Evolutionary conservation across 2,797 vertebrate species (phyloP), one percentile per base, ranked within the genome.

Genomic region (Hoplostethus mediterraneus): DNA sequence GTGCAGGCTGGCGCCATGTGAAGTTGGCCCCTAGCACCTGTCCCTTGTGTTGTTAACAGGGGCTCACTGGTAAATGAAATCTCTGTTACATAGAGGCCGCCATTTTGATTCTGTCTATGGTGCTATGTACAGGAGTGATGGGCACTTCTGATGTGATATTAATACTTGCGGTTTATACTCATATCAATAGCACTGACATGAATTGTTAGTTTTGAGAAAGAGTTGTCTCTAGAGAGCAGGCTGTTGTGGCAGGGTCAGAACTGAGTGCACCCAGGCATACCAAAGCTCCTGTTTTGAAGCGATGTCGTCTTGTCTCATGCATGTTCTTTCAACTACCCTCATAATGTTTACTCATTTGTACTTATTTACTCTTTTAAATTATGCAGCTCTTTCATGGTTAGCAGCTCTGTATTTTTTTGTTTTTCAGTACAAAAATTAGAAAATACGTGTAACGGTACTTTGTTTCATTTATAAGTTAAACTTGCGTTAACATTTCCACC

Each of bases 61-160:
- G 77, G 81, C 76, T 86, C 73, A 62, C 80, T 87, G 79, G 75
- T 81, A 54, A 80, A 83, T 78, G 63, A 90, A 88, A 83, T 90
- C 83, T 90, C 86, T 89, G 90, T 90, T 92, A 86, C 88, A 89
- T 80, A 84, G 86, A 87, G 85, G 82, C 79, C 40, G 73, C 77
- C 84, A 83, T 90, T 84, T 81, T 81, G 82, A 81, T 80, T 82
- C 73, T 73, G 63, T 88, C 71, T 68, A 64, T 71, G 89, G 92
- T 91, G 90, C 92, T 90, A 82, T 82, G 87, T 87, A 38, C 79
- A 80, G 89, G 82, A 78, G 80, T 79, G 72, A 84, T 33, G 67
- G 80, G 84, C 75, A 85, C 90, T 85, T 89, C 82, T 86, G 84
- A 79, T 76, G 61, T 79, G 77, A 70, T 61, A 80, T 85, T 86